Evolutionary conservation across 2,888 invertebrate genomes (phyloP), one percentile per base, ranked within the genome.

Genomic region (Arge pagana): DNA sequence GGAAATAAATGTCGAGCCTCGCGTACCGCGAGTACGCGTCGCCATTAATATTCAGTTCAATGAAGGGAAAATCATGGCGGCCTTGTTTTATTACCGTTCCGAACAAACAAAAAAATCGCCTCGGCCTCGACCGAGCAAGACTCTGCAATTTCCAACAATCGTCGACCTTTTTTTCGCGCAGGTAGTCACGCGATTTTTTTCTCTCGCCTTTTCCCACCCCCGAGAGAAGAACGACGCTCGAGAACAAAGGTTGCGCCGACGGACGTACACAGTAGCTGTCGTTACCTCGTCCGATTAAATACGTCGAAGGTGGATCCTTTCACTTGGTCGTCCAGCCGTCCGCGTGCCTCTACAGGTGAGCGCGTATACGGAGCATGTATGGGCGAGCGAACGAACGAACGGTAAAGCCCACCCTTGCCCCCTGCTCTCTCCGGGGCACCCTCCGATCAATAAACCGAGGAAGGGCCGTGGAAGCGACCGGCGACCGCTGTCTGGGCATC

Each of bases 361-460:
- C 13, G 33, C 15, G 19, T 23, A 45, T 45, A 33, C 45, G 23
- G 31, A 45, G 48, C 35, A 26, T 21, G 30, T 35, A 28, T 24
- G 31, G 31, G 23, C 15, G 15, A 11, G 31, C n/a, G n/a, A n/a
- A n/a, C n/a, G n/a, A n/a, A n/a, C n/a, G n/a, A n/a, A n/a, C n/a
- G 30, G 50, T 50, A 28, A 21, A 18, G 16, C 41, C 28, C 41
- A 15, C 42, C 24, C 23, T 15, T 24, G 24, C 35, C 45, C 45
- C 35, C 45, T 15, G 23, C 15, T 35, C 21, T 24, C 33, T n/a
- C 45, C 45, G 31, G 52, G 45, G 48, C 45, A 37, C 37, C 45
- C 51, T 51, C 43, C 64, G 67, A 69, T 68, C 68, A 63, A 67
- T 68, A 66, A 61, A 59, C 59, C 58, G 59, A 64, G 62, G 52